Base-by-base conservation (phyloP, 1,140 invertebrate species). In the Rhizoglyphus robini region DNA sequence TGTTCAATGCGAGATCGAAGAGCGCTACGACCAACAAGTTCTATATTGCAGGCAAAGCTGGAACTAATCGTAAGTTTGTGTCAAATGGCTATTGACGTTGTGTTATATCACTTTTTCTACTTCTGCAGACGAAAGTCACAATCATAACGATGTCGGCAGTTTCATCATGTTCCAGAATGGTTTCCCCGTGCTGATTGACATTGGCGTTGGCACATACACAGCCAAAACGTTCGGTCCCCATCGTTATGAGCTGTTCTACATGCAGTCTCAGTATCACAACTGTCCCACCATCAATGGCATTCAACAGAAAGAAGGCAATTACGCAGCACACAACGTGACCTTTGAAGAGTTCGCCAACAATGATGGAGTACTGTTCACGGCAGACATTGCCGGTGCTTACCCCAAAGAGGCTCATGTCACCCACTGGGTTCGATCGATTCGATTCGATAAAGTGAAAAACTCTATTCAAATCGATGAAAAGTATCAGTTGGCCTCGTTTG, bases 231-330 rank as follows among this genome's bases (percentile, higher is more conserved):
- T 60, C 29, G 30, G 58, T 41, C 4, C 4, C 4, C 8, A 60
- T 8, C 8, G 58, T 11, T 60, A 60, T 23, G 30, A 32, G 8
- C n/a, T n/a, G n/a, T n/a, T n/a, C n/a, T n/a, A n/a, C n/a, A n/a
- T n/a, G n/a, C n/a, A n/a, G n/a, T n/a, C 8, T 60, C 58, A 60
- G 25, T 60, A 29, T 18, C 58, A 60, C 58, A 60, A 60, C 58
- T 29, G 11, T 31, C 58, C 58, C 5, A 60, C 58, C 8, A 60
- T 60, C 25, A 60, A 60, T 41, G 58, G 58, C 25, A 20, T 60
- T 11, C 58, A 60, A 20, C 58, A 60, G 20, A 4, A 32, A 8
- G 8, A 32, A 11, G 58, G 58, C 20, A 20, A 31, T 20, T 60
- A 8, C 25, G 32, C 30, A 20, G 4, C 58, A 8, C 8, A 41